These are phyloP conservation scores for Leptinotarsa juncta DNA, from an alignment of 2,888 invertebrate genomes.

Conservation along the genomic window DNA sequence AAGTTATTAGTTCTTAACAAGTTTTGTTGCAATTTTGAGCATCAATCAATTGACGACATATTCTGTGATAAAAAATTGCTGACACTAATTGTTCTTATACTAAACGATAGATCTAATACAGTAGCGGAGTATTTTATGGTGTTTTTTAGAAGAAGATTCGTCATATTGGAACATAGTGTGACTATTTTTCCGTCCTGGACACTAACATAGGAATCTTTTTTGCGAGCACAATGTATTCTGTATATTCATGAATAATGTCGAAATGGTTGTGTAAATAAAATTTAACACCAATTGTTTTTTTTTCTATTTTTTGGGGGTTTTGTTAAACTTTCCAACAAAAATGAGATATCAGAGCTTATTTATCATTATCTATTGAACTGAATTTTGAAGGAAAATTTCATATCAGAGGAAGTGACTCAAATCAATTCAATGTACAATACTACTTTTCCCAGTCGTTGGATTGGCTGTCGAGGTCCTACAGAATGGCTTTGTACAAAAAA, in stretches of 20 bases:
- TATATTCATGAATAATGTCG: slow-evolving; percentile 54
- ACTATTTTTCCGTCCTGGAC: slow-evolving; percentile 53
- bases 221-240: slow-evolving; percentile 54
- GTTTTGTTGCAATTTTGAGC: slow-evolving; percentile 39
- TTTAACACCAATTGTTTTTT: slow-evolving; percentile 47
- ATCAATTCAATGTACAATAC: too few relatives aligned
- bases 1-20: slow-evolving; percentile 43
- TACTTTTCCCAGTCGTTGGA: too few relatives aligned
- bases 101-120: slow-evolving; percentile 46
- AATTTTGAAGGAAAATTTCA: too few relatives aligned
- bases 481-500: too few relatives aligned
- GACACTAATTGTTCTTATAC: slow-evolving; percentile 47
- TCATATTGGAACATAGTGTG: slow-evolving; percentile 40
- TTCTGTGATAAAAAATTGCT: slow-evolving; percentile 55
- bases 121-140: slow-evolving; percentile 44
- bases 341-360: too few relatives aligned
- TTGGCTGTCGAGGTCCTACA: too few relatives aligned
- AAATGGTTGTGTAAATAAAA: slow-evolving; percentile 56
- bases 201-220: slow-evolving; percentile 42
- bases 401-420: too few relatives aligned
- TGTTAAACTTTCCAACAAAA: too few relatives aligned
- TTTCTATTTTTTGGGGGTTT: neutral
- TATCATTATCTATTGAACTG: too few relatives aligned
- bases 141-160: slow-evolving; percentile 30
- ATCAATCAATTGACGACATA: slow-evolving; percentile 49